phyloP scores from a whole-genome alignment of 1,140 invertebrate species.

The Riptortus pedestris region DNA sequence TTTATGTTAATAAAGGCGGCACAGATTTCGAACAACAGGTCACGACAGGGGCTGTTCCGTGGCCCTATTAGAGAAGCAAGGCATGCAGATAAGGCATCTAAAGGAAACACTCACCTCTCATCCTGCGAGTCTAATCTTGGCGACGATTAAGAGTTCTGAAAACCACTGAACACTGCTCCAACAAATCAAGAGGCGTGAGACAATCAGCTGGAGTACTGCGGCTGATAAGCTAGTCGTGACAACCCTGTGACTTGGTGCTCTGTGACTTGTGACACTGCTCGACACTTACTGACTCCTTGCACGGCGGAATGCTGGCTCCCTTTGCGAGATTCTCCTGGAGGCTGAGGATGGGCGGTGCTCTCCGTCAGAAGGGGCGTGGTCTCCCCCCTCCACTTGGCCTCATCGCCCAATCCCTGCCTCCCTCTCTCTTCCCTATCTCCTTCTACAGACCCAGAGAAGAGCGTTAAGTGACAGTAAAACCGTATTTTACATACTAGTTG shows the following conservation, averaged over 20 bases:
- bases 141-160: no score
- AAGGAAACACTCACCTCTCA: slow-evolving; percentile 6
- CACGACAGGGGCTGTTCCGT: neutral
- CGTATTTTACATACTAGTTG: neutral
- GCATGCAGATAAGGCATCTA: neutral
- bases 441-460: neutral
- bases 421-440: neutral
- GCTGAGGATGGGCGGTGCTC: neutral
- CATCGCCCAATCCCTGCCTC: neutral
- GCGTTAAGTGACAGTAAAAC: slow-evolving; percentile 6
- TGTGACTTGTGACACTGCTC: no score
- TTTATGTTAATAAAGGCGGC: neutral
- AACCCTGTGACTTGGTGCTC: no score
- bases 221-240: no score
- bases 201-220: no score
- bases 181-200: no score
- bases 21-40: slow-evolving; percentile 5
- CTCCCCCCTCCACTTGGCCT: neutral
- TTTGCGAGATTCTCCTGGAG: no score
- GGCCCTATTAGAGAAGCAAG: neutral
- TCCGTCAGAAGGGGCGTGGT: neutral
- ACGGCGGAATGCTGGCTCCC: no score
- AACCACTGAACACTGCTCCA: neutral
- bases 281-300: neutral
- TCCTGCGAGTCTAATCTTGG: neutral